Conservation (phyloP, 2,113 vertebrate species). For the Aspidoscelis tigris region DNA sequence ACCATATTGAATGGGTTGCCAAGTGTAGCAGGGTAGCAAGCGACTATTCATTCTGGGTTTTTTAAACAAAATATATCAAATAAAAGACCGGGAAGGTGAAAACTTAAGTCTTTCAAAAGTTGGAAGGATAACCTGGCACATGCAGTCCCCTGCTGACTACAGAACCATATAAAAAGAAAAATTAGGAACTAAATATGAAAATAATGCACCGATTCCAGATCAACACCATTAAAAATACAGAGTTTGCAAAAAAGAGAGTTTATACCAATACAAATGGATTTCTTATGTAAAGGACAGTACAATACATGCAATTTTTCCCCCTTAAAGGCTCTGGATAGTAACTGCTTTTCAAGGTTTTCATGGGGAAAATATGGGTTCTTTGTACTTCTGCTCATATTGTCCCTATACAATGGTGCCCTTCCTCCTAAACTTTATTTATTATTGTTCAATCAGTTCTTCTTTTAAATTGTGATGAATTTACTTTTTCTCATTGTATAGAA, state of each 20-base stretch:
- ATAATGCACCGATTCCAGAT: neutral
- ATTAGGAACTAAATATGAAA: neutral
- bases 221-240: neutral
- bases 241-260: conserved; percentile 4
- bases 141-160: neutral
- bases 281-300: neutral
- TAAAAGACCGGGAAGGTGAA: neutral
- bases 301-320: neutral
- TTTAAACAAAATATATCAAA: neutral
- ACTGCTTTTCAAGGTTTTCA: neutral
- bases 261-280: too few relatives aligned
- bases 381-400: neutral
- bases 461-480: neutral
- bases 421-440: neutral
- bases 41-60: neutral
- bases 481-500: conserved; percentile 7
- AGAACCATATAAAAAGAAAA: neutral
- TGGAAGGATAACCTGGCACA: neutral
- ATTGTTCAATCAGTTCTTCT: neutral
- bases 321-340: neutral
- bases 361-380: neutral
- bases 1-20: conserved; percentile 35
- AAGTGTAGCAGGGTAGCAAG: neutral
- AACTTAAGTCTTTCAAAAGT: neutral
- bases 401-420: conserved; percentile 17